Percentiles rank a stretch among this genome's conserved stretches.
Evolutionary conservation across 2,797 vertebrate genomes (phyloP).

Genomic region (Yasuhikotakia modesta): DNA sequence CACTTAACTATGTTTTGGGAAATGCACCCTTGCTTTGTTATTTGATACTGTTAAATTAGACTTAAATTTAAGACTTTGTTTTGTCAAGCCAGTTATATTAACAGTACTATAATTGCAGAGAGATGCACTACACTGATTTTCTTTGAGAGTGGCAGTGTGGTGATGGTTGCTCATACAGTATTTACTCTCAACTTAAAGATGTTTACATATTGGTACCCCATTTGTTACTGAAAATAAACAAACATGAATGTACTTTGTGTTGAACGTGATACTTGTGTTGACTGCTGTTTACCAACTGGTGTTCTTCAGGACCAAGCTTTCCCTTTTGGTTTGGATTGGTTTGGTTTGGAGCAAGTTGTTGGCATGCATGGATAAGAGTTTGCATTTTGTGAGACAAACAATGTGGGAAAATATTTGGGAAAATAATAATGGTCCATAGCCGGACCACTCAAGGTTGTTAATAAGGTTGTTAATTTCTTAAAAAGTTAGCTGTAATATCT

Average conservation of each 20-base stretch:
- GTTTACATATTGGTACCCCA: background rate
- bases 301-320: background rate
- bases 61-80: too few relatives aligned
- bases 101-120: slow-evolving; percentile 1
- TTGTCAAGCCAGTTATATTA: too few relatives aligned
- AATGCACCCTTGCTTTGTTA: too few relatives aligned
- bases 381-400: background rate
- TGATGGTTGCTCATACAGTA: too few relatives aligned
- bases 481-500: too few relatives aligned
- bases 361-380: background rate
- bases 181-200: background rate
- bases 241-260: too few relatives aligned
- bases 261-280: background rate
- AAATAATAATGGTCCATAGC: too few relatives aligned
- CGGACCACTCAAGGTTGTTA: background rate
- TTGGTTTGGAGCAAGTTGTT: slow-evolving; percentile 4
- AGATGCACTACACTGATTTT: background rate
- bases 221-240: background rate
- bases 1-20: too few relatives aligned
- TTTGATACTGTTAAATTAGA: too few relatives aligned
- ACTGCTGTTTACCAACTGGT: background rate
- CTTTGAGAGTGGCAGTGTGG: background rate
- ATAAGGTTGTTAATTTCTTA: background rate
- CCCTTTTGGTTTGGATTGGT: slow-evolving; percentile 2
- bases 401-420: too few relatives aligned